A percentile compares a stretch with the other conserved stretches of the same genome.
Evolutionary conservation across 1,140 invertebrate genomes (phyloP).

Genomic region (Drosophila virilis): DNA sequence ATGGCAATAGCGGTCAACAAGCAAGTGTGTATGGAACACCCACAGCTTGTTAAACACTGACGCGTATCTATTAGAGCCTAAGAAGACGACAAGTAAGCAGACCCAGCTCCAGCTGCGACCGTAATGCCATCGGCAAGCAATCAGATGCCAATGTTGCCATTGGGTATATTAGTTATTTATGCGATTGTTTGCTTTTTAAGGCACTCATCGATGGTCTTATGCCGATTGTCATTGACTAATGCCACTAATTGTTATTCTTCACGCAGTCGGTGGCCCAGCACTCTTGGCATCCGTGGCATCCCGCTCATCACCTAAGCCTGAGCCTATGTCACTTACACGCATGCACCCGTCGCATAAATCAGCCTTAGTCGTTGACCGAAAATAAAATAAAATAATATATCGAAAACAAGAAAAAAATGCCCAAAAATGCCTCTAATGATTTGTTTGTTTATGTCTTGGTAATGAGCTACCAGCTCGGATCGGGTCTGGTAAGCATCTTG

Average conservation of each 20-base stretch:
- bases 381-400: constrained; percentile 9
- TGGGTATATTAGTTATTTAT: constrained; percentile 57
- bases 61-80: constrained; percentile 74
- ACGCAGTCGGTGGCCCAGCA: constrained; percentile 64
- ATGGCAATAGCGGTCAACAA: constrained; percentile 65
- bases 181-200: constrained; percentile 65
- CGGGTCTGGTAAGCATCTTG: constrained; percentile 17
- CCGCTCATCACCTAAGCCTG: neutral
- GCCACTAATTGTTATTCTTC: constrained; percentile 78
- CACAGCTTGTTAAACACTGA: constrained; percentile 76
- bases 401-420: constrained; percentile 41
- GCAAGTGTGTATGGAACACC: constrained; percentile 69
- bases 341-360: constrained; percentile 69
- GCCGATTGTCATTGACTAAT: constrained; percentile 74
- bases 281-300: neutral
- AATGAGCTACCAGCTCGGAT: constrained; percentile 57
- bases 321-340: constrained; percentile 19
- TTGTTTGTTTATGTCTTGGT: constrained; percentile 71
- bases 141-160: constrained; percentile 31
- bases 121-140: constrained; percentile 4
- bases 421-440: constrained; percentile 64
- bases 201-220: constrained; percentile 39
- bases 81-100: constrained; percentile 54
- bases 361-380: constrained; percentile 18
- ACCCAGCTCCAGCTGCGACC: neutral